phyloP scores from a whole-genome alignment of 2,888 invertebrate genomes.

The Xestobium rufovillosum region DNA sequence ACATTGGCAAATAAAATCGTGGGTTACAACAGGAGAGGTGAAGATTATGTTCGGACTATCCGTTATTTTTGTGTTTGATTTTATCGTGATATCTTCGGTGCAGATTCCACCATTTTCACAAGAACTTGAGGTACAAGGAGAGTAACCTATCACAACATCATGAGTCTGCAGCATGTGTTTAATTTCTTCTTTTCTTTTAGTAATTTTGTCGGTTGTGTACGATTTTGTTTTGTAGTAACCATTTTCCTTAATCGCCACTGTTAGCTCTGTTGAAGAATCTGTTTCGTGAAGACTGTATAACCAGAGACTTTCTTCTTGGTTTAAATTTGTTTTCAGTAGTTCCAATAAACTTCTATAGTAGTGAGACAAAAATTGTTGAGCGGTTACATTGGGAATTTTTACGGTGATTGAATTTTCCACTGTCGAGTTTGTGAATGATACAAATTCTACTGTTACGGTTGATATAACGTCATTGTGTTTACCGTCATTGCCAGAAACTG shows the following conservation, averaged over 20 bases:
- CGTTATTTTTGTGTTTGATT: conserved; percentile 63
- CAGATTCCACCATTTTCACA: conserved; percentile 77
- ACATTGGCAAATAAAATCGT: conserved; percentile 75
- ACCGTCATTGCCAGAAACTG: conserved; percentile 84
- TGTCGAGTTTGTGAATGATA: conserved; percentile 71
- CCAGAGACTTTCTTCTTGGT: conserved; percentile 55
- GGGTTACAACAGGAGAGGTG: conserved; percentile 71
- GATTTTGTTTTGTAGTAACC: conserved; percentile 56
- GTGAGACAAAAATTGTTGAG: conserved; percentile 66
- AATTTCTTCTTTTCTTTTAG: conserved; percentile 58
- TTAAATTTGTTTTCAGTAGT: conserved; percentile 58
- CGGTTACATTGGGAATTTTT: conserved; percentile 64
- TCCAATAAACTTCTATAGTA: conserved; percentile 70
- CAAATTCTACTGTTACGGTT: conserved; percentile 74
- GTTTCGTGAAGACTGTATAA: conserved; percentile 69
- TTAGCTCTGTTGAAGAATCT: conserved; percentile 59
- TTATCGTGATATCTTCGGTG: conserved; percentile 61
- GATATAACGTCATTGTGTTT: conserved; percentile 81
- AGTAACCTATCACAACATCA: conserved; percentile 62
- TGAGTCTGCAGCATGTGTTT: conserved; percentile 54
- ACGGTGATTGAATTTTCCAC: conserved; percentile 77
- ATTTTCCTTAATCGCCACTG: conserved; percentile 56
- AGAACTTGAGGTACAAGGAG: conserved; percentile 63
- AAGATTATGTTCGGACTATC: conserved; percentile 77
- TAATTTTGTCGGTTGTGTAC: conserved; percentile 57